Percentiles rank a stretch among this genome's conserved stretches.
Evolutionary conservation across 2,113 vertebrate species (phyloP).

Genomic region (Cochlearius cochlearius): DNA sequence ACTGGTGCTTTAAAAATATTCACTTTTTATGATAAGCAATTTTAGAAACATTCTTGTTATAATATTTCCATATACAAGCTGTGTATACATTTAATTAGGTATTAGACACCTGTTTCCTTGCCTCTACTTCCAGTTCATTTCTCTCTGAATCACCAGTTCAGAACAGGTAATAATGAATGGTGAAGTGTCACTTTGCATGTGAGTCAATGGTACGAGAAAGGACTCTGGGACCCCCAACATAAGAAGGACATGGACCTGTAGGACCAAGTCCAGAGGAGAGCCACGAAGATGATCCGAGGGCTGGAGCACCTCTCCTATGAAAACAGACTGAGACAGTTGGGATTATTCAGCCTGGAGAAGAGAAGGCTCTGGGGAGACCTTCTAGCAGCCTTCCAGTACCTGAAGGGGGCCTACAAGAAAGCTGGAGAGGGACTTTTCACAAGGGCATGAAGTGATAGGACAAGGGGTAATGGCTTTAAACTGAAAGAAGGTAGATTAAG

Average conservation of each 20-base stretch:
- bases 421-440: background rate
- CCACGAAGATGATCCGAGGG: no score
- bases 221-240: background rate
- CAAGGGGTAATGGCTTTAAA: no score
- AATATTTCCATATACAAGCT: background rate
- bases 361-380: no score
- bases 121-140: background rate
- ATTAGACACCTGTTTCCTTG: background rate
- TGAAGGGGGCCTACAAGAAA: background rate
- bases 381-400: background rate
- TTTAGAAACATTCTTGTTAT: background rate
- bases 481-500: no score
- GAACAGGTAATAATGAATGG: background rate
- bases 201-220: background rate
- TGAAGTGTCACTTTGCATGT: background rate
- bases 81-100: background rate
- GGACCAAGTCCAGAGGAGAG: no score
- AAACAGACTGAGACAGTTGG: no score
- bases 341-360: no score
- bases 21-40: background rate
- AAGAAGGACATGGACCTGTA: no score
- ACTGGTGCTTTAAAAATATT: background rate
- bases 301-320: no score
- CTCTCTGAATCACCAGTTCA: background rate
- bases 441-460: background rate